Base-by-base conservation (phyloP, 2,113 vertebrate genomes). In the Caretta caretta region DNA sequence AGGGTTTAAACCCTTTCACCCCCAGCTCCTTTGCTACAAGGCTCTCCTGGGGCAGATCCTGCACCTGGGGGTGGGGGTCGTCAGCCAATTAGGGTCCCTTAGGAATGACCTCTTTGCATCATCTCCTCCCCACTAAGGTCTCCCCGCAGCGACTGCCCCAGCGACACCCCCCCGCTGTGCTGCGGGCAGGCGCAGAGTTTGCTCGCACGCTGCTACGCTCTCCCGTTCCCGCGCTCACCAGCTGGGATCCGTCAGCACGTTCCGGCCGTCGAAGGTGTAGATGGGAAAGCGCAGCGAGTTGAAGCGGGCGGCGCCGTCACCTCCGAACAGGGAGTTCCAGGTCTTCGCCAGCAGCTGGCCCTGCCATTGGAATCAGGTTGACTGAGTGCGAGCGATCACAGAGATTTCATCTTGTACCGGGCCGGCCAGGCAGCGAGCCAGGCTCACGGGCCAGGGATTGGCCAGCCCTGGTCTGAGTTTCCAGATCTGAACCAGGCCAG, bases 301-400 rank as follows among this genome's bases (percentile, higher is more conserved):
- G 76, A 92, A 86, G 27, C 89, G 4, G 0, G 25, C 72, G 16
- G 42, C 56, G 76, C 29, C 46, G 76, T 80, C 89, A 25, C 83
- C 89, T 57, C 90, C 86, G 5, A 98, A 96, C 25, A 98, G 92
- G 24, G 96, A 97, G 65, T 87, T 96, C 97, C 97, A 98, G 89
- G 94, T 96, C 78, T 80, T 96, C 78, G 97, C 90, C 84, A 98
- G 94, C 56, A 92, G 65, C 79, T 98, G 96, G 11, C 97, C 97
- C 98, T 98, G 95, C 0, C 48, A 84, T 59, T 7, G 6, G 7
- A 7, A 90, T 54, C 1, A 1, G 1, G 0, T 1, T 35, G 1
- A 4, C 79, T 94, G 89, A 96, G 83, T 13, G 0, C 7, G 57
- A 42, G 72, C 13, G n/a, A 27, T 27, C 75, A 46, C 25, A 27